phyloP scores from a whole-genome alignment of 2,797 vertebrate species.

The Microctenopoma lineatum region DNA sequence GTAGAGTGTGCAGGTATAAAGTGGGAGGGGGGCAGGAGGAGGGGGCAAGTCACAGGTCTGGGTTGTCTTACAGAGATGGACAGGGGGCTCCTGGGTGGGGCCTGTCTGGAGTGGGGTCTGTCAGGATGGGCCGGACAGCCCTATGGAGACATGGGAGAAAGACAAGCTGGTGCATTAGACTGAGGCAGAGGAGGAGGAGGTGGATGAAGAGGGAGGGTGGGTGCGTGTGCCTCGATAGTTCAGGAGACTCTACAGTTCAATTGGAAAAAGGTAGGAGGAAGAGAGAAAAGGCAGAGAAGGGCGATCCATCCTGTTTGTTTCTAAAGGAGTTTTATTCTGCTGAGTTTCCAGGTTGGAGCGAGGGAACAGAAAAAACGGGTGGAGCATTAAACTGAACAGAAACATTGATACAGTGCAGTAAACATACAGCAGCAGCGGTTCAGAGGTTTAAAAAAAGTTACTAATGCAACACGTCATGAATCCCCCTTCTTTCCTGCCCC shows the following conservation, averaged over 20 bases:
- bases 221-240: conserved; percentile 34
- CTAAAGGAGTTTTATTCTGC: neutral
- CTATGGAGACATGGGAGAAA: conserved; percentile 79
- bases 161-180: conserved; percentile 78
- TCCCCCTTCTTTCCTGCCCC: neutral
- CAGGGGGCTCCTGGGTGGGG: conserved; percentile 84
- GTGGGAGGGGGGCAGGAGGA: conserved; percentile 12
- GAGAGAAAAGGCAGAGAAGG: conserved; percentile 1
- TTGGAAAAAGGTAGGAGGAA: conserved; percentile 33
- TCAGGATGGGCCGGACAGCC: conserved; percentile 82
- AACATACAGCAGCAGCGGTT: conserved; percentile 59
- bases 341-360: conserved; percentile 15
- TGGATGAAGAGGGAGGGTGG: neutral
- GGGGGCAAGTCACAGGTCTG: conserved; percentile 39
- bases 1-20: conserved; percentile 19
- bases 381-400: conserved; percentile 53
- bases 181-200: conserved; percentile 39
- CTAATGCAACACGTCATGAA: no score
- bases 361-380: conserved; percentile 41
- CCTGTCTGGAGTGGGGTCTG: conserved; percentile 84
- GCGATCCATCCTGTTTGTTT: conserved; percentile 16
- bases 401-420: conserved; percentile 45
- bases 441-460: neutral
- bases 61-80: conserved; percentile 84
- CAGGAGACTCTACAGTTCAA: conserved; percentile 31